phyloP scores from a whole-genome alignment of 1,140 invertebrate genomes.

The Elymnias hypermnestra region DNA sequence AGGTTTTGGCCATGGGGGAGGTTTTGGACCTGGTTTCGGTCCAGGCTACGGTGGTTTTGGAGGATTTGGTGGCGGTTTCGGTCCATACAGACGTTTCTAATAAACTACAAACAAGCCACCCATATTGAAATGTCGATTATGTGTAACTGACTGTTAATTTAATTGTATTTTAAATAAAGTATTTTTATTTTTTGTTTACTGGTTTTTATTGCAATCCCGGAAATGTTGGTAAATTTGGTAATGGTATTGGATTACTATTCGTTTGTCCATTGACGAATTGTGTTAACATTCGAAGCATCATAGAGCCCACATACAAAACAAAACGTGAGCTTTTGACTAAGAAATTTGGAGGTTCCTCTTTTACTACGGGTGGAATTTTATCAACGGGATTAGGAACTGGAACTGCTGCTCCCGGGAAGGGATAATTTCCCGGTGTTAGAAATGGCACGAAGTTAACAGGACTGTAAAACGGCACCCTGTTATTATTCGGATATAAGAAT shows the following conservation, averaged over 20 bases:
- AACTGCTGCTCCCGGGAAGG: conserved; percentile 6
- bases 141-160: too few relatives aligned
- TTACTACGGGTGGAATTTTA: conserved; percentile 1
- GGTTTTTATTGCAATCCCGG: conserved; percentile 9
- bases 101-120: too few relatives aligned
- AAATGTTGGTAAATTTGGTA: conserved; percentile 11
- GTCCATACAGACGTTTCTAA: too few relatives aligned
- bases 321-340: conserved; percentile 36
- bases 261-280: conserved; percentile 25
- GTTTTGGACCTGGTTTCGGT: conserved; percentile 4
- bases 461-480: conserved; percentile 13
- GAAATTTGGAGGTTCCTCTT: conserved; percentile 27
- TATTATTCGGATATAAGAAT: conserved; percentile 16
- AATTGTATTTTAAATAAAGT: too few relatives aligned
- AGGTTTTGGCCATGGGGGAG: conserved; percentile 7
- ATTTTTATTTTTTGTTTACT: too few relatives aligned
- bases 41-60: conserved; percentile 4
- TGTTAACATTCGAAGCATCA: conserved; percentile 33
- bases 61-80: conserved; percentile 2
- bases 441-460: conserved; percentile 1
- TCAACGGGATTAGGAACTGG: conserved; percentile 4
- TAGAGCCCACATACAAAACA: conserved; percentile 35
- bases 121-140: too few relatives aligned
- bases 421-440: conserved; percentile 6
- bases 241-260: conserved; percentile 12